Evolutionary conservation across 1,140 invertebrate species (phyloP).

Genomic region (Zaprionus tsacasi): DNA sequence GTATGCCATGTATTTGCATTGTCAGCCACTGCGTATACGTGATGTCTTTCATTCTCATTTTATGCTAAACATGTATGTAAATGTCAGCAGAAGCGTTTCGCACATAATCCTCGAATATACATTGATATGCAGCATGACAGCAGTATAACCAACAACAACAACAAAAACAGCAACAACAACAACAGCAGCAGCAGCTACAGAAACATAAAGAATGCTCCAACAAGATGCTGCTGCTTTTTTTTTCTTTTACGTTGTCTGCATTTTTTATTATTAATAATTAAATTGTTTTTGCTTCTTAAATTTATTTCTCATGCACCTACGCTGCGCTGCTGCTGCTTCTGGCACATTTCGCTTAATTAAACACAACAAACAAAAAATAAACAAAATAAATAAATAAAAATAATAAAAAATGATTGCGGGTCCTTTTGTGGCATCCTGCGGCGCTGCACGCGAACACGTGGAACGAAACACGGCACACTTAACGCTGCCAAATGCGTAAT

Average conservation of each 20-base stretch:
- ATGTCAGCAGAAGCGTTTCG: slow-evolving; percentile 30
- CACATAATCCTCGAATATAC: slow-evolving; percentile 22
- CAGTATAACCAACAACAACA: slow-evolving; percentile 24
- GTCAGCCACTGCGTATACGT: slow-evolving; percentile 63
- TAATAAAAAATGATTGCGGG: slow-evolving; percentile 6
- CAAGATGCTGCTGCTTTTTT: slow-evolving; percentile 20
- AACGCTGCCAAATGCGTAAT: slow-evolving; percentile 39
- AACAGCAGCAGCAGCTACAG: slow-evolving; percentile 28
- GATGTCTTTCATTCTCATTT: slow-evolving; percentile 43
- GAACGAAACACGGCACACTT: slow-evolving; percentile 26
- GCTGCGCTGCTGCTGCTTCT: slow-evolving; percentile 44
- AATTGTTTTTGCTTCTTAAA: slow-evolving; percentile 56
- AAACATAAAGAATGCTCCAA: slow-evolving; percentile 29
- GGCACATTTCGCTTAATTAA: slow-evolving; percentile 65
- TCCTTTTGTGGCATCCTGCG: slow-evolving; percentile 22
- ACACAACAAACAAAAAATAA: slow-evolving; percentile 47
- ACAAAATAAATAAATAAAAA: slow-evolving; percentile 50
- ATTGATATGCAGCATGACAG: slow-evolving; percentile 63
- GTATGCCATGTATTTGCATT: slow-evolving; percentile 31
- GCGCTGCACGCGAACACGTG: slow-evolving; percentile 15
- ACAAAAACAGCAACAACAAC: slow-evolving; percentile 1
- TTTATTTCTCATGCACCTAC: slow-evolving; percentile 39
- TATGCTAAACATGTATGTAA: slow-evolving; percentile 66
- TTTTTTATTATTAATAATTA: slow-evolving; percentile 63
- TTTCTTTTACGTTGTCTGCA: slow-evolving; percentile 1